Evolutionary conservation across 2,888 invertebrate species (phyloP).

Genomic region (Aelia acuminata): DNA sequence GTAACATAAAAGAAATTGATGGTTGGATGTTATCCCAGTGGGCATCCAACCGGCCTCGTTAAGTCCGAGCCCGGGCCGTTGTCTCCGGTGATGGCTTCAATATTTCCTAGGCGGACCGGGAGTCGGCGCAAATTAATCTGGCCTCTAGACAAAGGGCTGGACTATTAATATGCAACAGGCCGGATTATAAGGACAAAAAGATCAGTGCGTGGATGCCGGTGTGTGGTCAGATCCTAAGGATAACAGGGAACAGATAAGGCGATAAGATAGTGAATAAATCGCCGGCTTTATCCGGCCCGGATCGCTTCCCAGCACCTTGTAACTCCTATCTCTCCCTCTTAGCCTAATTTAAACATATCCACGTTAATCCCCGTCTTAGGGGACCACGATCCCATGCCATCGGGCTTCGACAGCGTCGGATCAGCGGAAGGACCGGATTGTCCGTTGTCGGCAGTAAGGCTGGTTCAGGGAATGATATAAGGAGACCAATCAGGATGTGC

Average conservation of each 20-base stretch:
- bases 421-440: not conserved
- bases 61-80: not conserved
- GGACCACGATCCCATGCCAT: not conserved
- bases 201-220: conserved; percentile 52
- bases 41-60: conserved; percentile 47
- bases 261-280: conserved; percentile 56
- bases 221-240: conserved; percentile 50
- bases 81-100: conserved; percentile 53
- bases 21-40: not conserved
- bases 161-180: conserved; percentile 55
- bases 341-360: conserved; percentile 55
- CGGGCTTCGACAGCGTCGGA: not conserved
- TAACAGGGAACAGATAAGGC: conserved; percentile 28
- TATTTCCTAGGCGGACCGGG: conserved; percentile 12
- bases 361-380: conserved; percentile 47
- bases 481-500: not conserved
- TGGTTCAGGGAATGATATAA: not conserved
- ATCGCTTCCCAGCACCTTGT: conserved; percentile 54
- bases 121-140: conserved; percentile 53
- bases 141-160: conserved; percentile 53
- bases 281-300: conserved; percentile 32
- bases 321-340: conserved; percentile 34
- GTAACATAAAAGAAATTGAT: not conserved
- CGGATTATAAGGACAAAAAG: conserved; percentile 52
- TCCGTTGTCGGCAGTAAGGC: not conserved